Evolutionary conservation across 2,888 invertebrate species (phyloP).

Genomic region (Oxycera nigricornis): DNA sequence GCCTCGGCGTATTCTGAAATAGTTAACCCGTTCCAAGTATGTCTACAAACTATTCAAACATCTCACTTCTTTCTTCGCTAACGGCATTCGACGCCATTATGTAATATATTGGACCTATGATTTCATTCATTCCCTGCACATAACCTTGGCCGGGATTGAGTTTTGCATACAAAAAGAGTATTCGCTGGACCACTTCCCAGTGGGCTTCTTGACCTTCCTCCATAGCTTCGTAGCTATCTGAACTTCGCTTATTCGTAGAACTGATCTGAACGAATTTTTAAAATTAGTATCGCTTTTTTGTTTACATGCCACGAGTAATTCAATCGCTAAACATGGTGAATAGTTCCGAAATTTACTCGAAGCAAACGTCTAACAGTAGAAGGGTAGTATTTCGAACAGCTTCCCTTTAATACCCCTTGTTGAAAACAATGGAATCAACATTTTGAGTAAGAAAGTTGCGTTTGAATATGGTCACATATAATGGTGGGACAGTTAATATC

Average conservation of each 20-base stretch:
- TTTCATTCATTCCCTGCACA: constrained; percentile 99
- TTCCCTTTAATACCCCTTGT: too few species aligned
- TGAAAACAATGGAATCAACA: too few species aligned
- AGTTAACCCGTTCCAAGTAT: not conserved
- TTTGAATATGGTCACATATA: too few species aligned
- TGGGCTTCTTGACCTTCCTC: constrained; percentile 93
- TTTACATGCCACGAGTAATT: too few species aligned
- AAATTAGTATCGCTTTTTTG: too few species aligned
- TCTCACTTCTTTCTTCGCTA: constrained; percentile 76
- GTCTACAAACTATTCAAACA: not conserved
- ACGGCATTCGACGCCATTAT: constrained; percentile 92
- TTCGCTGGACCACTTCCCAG: constrained; percentile 98
- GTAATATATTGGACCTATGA: constrained; percentile 97
- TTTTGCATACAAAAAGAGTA: constrained; percentile 97
- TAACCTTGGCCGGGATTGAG: constrained; percentile 96
- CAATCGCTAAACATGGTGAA: too few species aligned
- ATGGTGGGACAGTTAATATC: too few species aligned
- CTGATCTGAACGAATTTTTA: constrained; percentile 70
- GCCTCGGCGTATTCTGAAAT: constrained; percentile 88
- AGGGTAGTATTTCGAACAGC: too few species aligned
- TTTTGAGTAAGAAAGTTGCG: too few species aligned
- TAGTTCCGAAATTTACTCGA: too few species aligned
- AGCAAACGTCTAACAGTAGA: too few species aligned
- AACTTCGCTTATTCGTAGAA: constrained; percentile 77
- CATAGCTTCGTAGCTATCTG: constrained; percentile 82